These are phyloP conservation scores for Lethenteron camtschaticum DNA, from an alignment of 2,113 vertebrate species.

Conservation along the genomic window DNA sequence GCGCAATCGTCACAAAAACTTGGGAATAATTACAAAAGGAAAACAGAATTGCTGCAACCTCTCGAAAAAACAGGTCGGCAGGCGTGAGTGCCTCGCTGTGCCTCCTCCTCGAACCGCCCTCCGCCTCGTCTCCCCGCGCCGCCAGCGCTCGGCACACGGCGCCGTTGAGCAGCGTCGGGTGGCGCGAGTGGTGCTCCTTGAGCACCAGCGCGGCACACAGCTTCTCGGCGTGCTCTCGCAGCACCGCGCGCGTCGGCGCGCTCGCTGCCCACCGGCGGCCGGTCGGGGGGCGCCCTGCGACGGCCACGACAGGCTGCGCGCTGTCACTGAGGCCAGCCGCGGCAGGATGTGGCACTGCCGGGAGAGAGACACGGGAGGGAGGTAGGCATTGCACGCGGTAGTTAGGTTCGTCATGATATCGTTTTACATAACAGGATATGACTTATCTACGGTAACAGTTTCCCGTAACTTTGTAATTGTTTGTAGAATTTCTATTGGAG, in stretches of 20 bases:
- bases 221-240: conserved; percentile 80
- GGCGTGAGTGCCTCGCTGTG: conserved; percentile 35
- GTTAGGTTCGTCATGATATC: too few species aligned
- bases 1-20: rapidly evolving
- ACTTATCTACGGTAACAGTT: too few species aligned
- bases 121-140: conserved; percentile 28
- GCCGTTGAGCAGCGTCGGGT: conserved; percentile 46
- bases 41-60: conserved; percentile 26
- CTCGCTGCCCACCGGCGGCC: too few species aligned
- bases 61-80: conserved; percentile 79
- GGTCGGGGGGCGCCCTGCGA: too few species aligned
- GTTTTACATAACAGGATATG: too few species aligned
- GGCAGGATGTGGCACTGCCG: too few species aligned
- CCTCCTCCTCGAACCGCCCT: conserved; percentile 17
- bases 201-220: conserved; percentile 53
- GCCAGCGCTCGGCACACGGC: conserved; percentile 37
- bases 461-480: too few species aligned
- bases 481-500: too few species aligned
- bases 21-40: rapidly evolving
- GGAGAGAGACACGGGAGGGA: too few species aligned
- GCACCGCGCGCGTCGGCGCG: conserved; percentile 54
- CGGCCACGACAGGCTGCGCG: too few species aligned
- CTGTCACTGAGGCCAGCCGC: too few species aligned
- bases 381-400: too few species aligned
- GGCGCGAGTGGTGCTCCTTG: conserved; percentile 62